These are phyloP conservation scores for Camponotus floridanus DNA, from an alignment of 1,140 invertebrate genomes.

Conservation along the genomic window DNA sequence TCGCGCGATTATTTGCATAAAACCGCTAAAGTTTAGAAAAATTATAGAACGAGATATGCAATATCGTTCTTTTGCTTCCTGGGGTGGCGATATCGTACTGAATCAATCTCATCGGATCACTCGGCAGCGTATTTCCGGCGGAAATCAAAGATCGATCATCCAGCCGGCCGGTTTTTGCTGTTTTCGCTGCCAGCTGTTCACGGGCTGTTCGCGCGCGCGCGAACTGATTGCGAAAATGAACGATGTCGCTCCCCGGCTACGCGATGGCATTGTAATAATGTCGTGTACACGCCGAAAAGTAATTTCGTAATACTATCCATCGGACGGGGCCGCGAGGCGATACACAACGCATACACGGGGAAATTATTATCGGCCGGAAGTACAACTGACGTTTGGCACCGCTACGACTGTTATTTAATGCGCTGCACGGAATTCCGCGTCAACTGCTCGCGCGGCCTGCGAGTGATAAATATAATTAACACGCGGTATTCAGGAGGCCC, in stretches of 20 bases:
- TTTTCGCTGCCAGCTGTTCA: slow-evolving; percentile 43
- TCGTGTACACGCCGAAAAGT: slow-evolving; percentile 44
- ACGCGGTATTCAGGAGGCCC: slow-evolving; percentile 28
- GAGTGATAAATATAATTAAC: slow-evolving; percentile 60
- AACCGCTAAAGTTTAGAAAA: neutral
- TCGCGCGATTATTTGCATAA: neutral
- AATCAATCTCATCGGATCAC: slow-evolving; percentile 38
- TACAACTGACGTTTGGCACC: slow-evolving; percentile 50
- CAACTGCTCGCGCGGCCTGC: slow-evolving; percentile 47
- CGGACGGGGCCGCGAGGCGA: neutral
- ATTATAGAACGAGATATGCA: neutral
- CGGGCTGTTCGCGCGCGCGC: neutral
- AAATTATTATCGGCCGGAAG: slow-evolving; percentile 59
- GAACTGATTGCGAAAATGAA: slow-evolving; percentile 43
- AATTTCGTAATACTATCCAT: slow-evolving; percentile 51
- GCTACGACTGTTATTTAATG: slow-evolving; percentile 60
- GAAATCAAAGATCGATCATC: slow-evolving; percentile 49
- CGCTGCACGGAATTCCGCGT: slow-evolving; percentile 51
- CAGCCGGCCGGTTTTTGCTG: slow-evolving; percentile 15
- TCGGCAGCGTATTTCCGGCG: slow-evolving; percentile 45
- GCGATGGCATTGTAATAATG: slow-evolving; percentile 45
- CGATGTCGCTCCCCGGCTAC: slow-evolving; percentile 18
- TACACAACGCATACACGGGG: neutral
- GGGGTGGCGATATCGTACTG: neutral
- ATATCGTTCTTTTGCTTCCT: neutral